Evolutionary conservation across 2,797 vertebrate species (phyloP).

Genomic region (Pogonophryne albipinna): DNA sequence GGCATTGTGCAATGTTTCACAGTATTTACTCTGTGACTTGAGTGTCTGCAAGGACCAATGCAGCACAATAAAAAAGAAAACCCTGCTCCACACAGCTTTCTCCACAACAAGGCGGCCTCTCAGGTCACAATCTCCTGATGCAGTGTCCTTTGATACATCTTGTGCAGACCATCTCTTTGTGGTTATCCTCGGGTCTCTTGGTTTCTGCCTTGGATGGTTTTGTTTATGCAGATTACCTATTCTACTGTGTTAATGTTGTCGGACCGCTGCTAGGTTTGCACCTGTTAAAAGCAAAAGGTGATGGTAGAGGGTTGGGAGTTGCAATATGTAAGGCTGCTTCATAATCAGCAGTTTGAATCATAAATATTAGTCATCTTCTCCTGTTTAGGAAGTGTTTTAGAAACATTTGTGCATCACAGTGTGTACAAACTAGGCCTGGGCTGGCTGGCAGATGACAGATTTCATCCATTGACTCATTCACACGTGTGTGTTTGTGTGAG

Average conservation of each 20-base stretch:
- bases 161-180: slow-evolving; percentile 20
- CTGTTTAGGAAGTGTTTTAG: slow-evolving; percentile 72
- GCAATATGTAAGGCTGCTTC: slow-evolving; percentile 67
- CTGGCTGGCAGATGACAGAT: slow-evolving; percentile 60
- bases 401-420: slow-evolving; percentile 53
- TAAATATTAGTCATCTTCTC: slow-evolving; percentile 45
- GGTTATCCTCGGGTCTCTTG: slow-evolving; percentile 21
- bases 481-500: slow-evolving; percentile 38
- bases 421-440: slow-evolving; percentile 53
- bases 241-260: slow-evolving; percentile 44
- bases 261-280: slow-evolving; percentile 52
- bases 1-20: slow-evolving; percentile 82
- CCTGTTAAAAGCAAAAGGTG: slow-evolving; percentile 30
- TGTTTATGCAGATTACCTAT: slow-evolving; percentile 33
- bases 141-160: slow-evolving; percentile 40
- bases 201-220: slow-evolving; percentile 46
- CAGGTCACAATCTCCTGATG: slow-evolving; percentile 30
- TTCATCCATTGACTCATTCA: slow-evolving; percentile 48
- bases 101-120: slow-evolving; percentile 22
- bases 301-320: slow-evolving; percentile 50
- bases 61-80: slow-evolving; percentile 38
- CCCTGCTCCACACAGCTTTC: slow-evolving; percentile 16
- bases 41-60: slow-evolving; percentile 81
- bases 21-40: slow-evolving; percentile 85
- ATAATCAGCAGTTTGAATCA: slow-evolving; percentile 48